Evolutionary conservation across 2,797 vertebrate species (phyloP), one percentile per base, ranked within the genome.

Genomic region (Pteronotus mesoamericanus): DNA sequence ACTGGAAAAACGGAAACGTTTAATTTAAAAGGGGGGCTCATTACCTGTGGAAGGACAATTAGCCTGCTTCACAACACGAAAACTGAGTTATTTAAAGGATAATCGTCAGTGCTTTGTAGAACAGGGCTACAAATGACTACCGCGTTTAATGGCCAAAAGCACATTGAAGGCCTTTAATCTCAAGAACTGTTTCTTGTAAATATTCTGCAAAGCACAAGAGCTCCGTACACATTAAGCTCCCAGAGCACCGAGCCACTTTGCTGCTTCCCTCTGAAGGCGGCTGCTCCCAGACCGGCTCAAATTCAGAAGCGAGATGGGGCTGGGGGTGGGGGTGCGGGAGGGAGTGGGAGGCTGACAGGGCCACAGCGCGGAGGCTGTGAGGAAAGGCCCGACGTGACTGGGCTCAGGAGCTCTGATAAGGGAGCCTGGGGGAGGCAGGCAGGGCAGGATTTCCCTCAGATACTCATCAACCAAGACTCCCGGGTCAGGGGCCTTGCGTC

Each of bases 171-270:
- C 59, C 91, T 94, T 93, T 82, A 92, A 80, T 82, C 46, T 72
- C 88, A 69, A 94, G 92, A 95, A 87, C 59, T 1, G 61, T 94
- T 95, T 66, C 87, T 86, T 91, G 87, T 93, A 97, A 83, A 89
- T 91, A 93, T 32, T 95, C 86, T 37, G 72, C 86, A 77, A 66
- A 89, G 21, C 57, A 94, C 84, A 57, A 51, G 24, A 87, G 91
- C 83, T 92, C 89, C 44, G 86, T 80, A 75, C 22, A 87, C 15
- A 75, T 29, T 51, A 57, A 61, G 72, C 85, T 94, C 79, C 87
- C 66, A 87, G 75, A 79, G 79, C 87, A 80, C 51, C 16, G 71
- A 72, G 86, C 79, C 1, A 18, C 24, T 55, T 44, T 88, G 68
- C 68, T 88, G 32, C 64, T 90, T 92, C 64, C 64, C 90, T 79